Base-by-base conservation (phyloP, 2,797 vertebrate species). In the Tapera naevia region DNA sequence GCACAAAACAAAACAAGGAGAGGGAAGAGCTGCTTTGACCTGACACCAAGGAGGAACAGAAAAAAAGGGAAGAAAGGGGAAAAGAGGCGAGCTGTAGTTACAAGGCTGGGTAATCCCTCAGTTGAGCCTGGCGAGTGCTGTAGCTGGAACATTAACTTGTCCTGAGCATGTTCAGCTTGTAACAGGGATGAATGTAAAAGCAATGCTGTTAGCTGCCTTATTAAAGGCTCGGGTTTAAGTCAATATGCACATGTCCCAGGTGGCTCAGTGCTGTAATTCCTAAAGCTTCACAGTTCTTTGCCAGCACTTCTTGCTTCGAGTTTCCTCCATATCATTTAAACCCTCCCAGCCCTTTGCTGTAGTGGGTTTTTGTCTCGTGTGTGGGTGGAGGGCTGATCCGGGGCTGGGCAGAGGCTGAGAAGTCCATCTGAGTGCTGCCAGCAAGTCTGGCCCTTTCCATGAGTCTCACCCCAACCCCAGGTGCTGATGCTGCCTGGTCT, bases 181-280 rank as follows among this genome's bases (percentile, higher is more conserved):
- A 89, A 37, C 67, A 33, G 88, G 88, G 92, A 76, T 72, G 88
- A 93, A 82, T 48, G 85, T 78, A 57, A 89, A 95, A 84, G 82
- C 83, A 66, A 45, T n/a, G 89, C 91, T 60, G 60, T 91, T 90
- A 96, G 93, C 96, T 93, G 91, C 94, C 96, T 93, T 92, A 64
- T 88, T 93, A 89, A 86, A 83, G 81, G 92, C 91, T 88, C 24
- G 57, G 86, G 82, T 66, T 89, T 39, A 5, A 93, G 92, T 94
- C 89, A 76, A 65, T 84, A 73, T 3, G 15, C 17, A 4, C 3
- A 0, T 5, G 32, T 95, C 95, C 86, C 89, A 12, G 76, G 94
- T 81, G 90, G 86, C 87, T 95, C 84, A 2, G 56, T 7, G 54
- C 80, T 50, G 72, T 66, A 89, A 95, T 87, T 94, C 81, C 41